Conservation (phyloP, 2,113 vertebrate species). For the Pangasianodon hypophthalmus region DNA sequence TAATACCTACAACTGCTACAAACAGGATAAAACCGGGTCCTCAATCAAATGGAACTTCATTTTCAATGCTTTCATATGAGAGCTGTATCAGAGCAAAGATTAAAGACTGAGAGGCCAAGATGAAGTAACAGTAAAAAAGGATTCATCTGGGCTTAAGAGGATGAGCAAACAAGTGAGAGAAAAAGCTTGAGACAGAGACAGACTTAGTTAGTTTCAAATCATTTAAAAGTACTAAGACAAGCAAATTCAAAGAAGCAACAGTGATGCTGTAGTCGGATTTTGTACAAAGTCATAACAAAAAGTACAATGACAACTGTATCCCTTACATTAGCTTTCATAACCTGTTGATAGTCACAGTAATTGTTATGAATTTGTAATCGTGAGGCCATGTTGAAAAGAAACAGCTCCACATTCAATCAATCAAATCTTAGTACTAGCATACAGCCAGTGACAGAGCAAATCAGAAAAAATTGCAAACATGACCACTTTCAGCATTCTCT, state of each 20-base stretch:
- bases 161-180: slow-evolving; percentile 1
- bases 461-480: background rate
- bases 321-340: background rate
- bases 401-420: background rate
- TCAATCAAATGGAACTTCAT: slow-evolving; percentile 15
- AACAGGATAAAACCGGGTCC: background rate
- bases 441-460: background rate
- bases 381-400: background rate
- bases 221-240: background rate
- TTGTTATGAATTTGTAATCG: background rate
- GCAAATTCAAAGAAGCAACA: background rate
- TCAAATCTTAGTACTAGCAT: background rate
- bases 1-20: background rate
- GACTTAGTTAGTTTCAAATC: background rate
- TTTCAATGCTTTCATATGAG: background rate
- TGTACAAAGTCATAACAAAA: background rate
- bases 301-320: background rate
- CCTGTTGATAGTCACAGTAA: background rate
- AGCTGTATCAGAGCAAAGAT: background rate
- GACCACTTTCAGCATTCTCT: background rate
- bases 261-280: background rate
- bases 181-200: background rate
- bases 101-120: background rate
- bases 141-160: background rate
- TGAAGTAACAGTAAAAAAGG: background rate